phyloP scores from a whole-genome alignment of 2,888 invertebrate species.

The Mellilla xanthometata region DNA sequence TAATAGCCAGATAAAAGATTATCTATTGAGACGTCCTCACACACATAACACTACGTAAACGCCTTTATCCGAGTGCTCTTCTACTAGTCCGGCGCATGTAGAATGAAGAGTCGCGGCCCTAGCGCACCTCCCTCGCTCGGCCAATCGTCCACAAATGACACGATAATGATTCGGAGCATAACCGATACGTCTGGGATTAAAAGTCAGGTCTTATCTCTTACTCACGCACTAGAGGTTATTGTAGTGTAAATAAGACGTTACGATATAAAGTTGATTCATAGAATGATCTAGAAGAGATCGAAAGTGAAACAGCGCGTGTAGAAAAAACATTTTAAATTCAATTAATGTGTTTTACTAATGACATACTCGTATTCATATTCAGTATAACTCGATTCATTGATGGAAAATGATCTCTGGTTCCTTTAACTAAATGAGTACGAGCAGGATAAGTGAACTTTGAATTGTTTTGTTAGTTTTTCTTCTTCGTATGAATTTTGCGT shows the following conservation, averaged over 20 bases:
- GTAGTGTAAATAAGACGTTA: not conserved
- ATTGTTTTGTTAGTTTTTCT: too few species aligned
- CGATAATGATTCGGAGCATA: conserved; percentile 9
- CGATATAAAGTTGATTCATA: not conserved
- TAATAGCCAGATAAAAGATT: conserved; percentile 79
- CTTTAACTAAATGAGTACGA: too few species aligned
- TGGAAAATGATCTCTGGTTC: too few species aligned
- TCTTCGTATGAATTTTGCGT: too few species aligned
- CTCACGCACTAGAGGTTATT: conserved; percentile 1
- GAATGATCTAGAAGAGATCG: not conserved
- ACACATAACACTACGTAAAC: conserved; percentile 44
- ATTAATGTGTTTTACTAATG: too few species aligned
- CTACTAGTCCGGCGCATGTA: too few species aligned
- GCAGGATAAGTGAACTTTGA: too few species aligned
- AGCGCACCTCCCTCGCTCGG: conserved; percentile 26
- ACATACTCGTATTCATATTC: too few species aligned
- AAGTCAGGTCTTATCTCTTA: conserved; percentile 20
- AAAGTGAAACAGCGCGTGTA: not conserved
- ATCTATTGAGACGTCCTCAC: conserved; percentile 73
- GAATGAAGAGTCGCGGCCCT: conserved; percentile 34
- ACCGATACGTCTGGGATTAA: conserved; percentile 17
- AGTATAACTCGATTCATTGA: too few species aligned
- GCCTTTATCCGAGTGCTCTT: not conserved
- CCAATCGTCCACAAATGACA: conserved; percentile 16
- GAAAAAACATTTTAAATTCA: too few species aligned